phyloP scores from a whole-genome alignment of 2,888 invertebrate genomes.

The Odontothrips loti region DNA sequence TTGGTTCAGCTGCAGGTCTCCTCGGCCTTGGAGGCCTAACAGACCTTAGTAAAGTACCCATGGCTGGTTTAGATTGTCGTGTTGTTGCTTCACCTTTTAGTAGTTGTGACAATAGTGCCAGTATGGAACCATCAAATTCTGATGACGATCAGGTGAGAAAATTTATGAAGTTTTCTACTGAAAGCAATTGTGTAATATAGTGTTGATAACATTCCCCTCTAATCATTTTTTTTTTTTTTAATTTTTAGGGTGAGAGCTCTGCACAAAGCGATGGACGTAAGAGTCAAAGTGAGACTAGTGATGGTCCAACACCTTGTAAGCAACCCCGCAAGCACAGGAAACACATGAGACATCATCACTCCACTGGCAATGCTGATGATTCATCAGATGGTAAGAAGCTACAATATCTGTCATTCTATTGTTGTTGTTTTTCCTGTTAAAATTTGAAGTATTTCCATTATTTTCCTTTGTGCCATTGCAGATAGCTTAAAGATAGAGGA shows the following conservation, averaged over 20 bases:
- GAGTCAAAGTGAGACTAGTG: constrained; percentile 42
- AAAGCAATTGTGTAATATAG: not conserved
- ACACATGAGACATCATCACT: constrained; percentile 33
- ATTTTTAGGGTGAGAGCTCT: constrained; percentile 57
- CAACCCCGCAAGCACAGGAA: constrained; percentile 49
- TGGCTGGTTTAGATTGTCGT: constrained; percentile 2
- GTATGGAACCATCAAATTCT: constrained; percentile 74
- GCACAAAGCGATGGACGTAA: constrained; percentile 54
- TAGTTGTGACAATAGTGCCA: constrained; percentile 74
- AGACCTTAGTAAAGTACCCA: constrained; percentile 11
- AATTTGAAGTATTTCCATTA: not conserved
- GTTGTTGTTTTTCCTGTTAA: not conserved
- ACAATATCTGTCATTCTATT: not conserved
- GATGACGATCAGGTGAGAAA: constrained; percentile 61
- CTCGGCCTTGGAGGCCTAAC: not conserved
- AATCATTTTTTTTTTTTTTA: constrained; percentile 29
- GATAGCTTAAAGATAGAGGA: constrained; percentile 40
- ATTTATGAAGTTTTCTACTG: constrained; percentile 31
- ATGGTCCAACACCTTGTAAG: constrained; percentile 60
- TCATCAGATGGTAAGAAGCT: constrained; percentile 27
- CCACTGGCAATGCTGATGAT: constrained; percentile 34
- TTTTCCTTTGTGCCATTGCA: constrained; percentile 29
- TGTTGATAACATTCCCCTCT: not conserved
- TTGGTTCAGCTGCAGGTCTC: not conserved
- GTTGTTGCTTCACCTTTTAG: constrained; percentile 49